A percentile compares a stretch with the other conserved stretches of the same genome.
These are phyloP conservation scores for Lasiurus borealis DNA, from an alignment of 2,113 vertebrate species.

Conservation along the genomic window DNA sequence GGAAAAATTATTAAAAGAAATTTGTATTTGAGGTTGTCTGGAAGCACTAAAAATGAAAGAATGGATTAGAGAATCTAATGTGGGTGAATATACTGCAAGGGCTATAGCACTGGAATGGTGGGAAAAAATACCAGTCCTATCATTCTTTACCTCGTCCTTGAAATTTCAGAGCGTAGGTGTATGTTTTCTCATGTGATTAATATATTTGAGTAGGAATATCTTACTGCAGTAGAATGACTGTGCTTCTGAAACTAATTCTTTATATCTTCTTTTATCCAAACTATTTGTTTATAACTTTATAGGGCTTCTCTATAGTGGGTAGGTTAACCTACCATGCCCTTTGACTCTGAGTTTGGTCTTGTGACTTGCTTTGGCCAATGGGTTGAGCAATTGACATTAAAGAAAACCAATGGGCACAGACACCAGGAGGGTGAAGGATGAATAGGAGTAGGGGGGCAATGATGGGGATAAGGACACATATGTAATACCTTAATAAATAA, in stretches of 20 bases:
- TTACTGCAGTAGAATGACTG: not conserved
- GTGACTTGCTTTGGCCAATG: slow-evolving; percentile 14
- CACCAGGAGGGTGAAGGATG: too few relatives aligned
- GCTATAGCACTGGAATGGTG: not conserved
- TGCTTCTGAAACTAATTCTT: not conserved
- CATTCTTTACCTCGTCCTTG: not conserved
- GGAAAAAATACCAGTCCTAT: not conserved
- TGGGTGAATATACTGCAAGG: not conserved
- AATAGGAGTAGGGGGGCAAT: too few relatives aligned
- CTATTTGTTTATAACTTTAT: not conserved
- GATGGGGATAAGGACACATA: too few relatives aligned
- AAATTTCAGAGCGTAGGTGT: not conserved
- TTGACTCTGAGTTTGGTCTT: not conserved
- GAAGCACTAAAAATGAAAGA: not conserved
- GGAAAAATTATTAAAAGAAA: slow-evolving; percentile 40
- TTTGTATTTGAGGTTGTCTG: not conserved
- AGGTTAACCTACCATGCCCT: not conserved
- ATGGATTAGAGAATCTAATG: not conserved
- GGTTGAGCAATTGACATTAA: not conserved
- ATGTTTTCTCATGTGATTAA: not conserved
- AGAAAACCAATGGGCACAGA: not conserved
- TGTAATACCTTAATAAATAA: too few relatives aligned
- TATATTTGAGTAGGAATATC: not conserved
- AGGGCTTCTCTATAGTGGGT: not conserved
- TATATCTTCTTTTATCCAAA: not conserved